Conservation (phyloP, 2,888 invertebrate genomes). For the Spilarctia lutea region DNA sequence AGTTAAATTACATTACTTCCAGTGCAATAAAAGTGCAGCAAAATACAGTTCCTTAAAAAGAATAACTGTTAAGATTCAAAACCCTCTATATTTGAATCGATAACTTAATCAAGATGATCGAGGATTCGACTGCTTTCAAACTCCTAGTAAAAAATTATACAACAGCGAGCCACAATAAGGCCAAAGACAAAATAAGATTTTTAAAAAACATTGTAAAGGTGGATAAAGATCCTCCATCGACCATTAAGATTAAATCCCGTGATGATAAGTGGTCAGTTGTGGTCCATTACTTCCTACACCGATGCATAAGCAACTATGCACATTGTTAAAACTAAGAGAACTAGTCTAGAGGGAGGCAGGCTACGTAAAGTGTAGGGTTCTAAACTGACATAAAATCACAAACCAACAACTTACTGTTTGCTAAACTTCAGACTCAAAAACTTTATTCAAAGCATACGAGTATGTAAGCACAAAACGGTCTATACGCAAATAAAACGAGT, state of each 20-base stretch:
- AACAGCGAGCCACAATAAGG: too few relatives aligned
- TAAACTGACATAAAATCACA: background rate
- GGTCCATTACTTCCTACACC: too few relatives aligned
- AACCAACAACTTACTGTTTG: slow-evolving; percentile 1
- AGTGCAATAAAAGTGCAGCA: too few relatives aligned
- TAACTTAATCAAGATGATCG: background rate
- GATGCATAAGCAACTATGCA: too few relatives aligned
- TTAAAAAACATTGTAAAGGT: too few relatives aligned
- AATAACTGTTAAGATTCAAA: background rate
- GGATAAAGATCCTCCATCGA: too few relatives aligned
- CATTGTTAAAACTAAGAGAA: background rate
- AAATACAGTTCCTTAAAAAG: too few relatives aligned
- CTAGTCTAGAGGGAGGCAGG: background rate
- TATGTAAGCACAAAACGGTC: background rate
- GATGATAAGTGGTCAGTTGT: too few relatives aligned
- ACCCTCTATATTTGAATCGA: background rate
- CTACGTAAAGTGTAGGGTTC: background rate
- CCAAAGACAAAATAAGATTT: too few relatives aligned
- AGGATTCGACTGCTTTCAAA: background rate
- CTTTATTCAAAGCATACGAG: slow-evolving; percentile 13
- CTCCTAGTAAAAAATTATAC: background rate
- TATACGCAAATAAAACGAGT: slow-evolving; percentile 2
- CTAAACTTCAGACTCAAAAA: slow-evolving; percentile 6
- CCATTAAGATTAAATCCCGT: too few relatives aligned
- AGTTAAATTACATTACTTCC: too few relatives aligned